Percentiles rank a stretch among this genome's conserved stretches.
Evolutionary conservation across 2,797 vertebrate genomes (phyloP).

Genomic region (Dendrocincla fuliginosa): DNA sequence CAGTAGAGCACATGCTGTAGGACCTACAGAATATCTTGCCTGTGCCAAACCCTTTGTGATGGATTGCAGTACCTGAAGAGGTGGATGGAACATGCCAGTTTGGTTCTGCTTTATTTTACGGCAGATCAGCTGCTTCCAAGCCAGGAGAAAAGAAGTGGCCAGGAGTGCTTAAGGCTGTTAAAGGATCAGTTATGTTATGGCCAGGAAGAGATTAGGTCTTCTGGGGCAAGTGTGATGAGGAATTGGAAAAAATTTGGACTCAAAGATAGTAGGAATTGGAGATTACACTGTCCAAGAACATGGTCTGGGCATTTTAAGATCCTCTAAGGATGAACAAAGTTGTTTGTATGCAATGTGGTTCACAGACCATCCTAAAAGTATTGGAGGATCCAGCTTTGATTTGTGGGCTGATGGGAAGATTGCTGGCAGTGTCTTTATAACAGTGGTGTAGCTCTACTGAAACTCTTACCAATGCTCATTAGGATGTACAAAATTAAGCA

Average conservation of each 20-base stretch:
- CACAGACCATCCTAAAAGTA: fast-evolving
- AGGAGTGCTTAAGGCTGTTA: not conserved
- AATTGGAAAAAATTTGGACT: not conserved
- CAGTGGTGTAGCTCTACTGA: not conserved
- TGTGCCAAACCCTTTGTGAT: not conserved
- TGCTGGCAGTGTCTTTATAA: not conserved
- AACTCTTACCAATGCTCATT: not conserved
- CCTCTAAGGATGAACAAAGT: not conserved
- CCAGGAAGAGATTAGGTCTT: not conserved
- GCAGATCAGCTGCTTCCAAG: not conserved
- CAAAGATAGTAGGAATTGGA: not conserved
- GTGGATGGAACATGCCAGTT: not conserved
- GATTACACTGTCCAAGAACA: not conserved
- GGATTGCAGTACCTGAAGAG: not conserved
- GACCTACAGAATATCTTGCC: not conserved
- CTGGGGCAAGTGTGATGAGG: not conserved
- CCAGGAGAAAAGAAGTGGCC: not conserved
- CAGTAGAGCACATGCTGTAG: not conserved
- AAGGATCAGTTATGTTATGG: not conserved
- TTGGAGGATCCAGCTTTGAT: not conserved
- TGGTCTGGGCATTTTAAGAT: not conserved
- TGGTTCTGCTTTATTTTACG: not conserved
- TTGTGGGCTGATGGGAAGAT: not conserved
- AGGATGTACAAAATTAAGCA: not conserved
- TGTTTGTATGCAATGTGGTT: not conserved